Conservation (phyloP, 92 coral and sea anemone genomes). For the Porites evermanni region DNA sequence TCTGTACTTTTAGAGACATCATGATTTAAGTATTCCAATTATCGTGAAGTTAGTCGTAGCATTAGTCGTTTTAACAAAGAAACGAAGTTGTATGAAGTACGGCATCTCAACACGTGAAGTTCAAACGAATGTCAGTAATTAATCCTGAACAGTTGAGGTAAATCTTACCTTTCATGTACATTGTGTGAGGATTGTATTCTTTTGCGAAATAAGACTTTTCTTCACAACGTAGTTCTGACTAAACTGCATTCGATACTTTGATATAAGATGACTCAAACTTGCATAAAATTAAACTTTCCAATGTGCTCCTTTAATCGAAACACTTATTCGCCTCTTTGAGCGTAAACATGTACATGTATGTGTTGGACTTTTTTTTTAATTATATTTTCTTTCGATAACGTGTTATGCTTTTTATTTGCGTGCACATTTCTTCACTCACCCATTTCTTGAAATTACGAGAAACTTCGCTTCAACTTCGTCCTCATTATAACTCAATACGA, state of each 20-base stretch:
- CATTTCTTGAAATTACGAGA: background rate
- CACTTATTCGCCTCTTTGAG: background rate
- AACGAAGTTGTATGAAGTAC: background rate
- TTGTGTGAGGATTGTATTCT: background rate
- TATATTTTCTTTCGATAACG: background rate
- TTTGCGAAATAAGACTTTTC: background rate
- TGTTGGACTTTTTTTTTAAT: background rate
- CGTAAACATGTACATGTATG: slow-evolving; percentile 17
- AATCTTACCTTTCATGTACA: background rate
- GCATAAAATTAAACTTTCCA: background rate
- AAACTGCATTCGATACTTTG: background rate
- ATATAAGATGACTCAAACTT: background rate
- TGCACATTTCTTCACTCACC: background rate
- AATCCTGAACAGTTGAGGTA: background rate
- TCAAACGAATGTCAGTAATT: background rate
- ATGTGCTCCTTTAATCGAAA: background rate
- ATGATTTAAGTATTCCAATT: background rate
- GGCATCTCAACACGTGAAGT: too few species aligned
- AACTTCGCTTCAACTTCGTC: slow-evolving; percentile 8
- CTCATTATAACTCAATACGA: slow-evolving; percentile 15
- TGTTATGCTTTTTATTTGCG: too few species aligned
- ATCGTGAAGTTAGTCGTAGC: background rate
- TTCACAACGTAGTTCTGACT: background rate
- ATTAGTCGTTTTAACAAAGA: background rate
- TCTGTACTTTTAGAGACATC: slow-evolving; percentile 1